Base-by-base conservation (phyloP, 2,113 vertebrate genomes). In the Potamarius usumacintae region DNA sequence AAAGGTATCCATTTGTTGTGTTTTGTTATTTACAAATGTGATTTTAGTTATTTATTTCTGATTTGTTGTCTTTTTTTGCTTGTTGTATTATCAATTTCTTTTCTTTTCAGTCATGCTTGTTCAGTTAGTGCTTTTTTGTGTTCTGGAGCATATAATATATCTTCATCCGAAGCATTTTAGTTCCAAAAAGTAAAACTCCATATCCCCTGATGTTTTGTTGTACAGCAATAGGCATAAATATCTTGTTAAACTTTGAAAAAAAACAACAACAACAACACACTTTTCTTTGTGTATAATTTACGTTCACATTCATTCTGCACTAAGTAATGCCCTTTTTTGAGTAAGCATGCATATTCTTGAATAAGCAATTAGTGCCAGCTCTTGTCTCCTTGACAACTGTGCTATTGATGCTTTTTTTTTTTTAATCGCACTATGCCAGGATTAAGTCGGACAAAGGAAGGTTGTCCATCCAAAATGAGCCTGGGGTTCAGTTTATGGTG, bases 331-430 rank as follows among this genome's bases (percentile, higher is more conserved):
- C 15, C 76, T 81, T 57, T 79, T 84, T 60, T 77, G 4, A 50
- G 57, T 65, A 50, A 58, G 27, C 77, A 34, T 78, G 69, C 69
- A 78, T 57, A 83, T n/a, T 87, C 80, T 77, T 76, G 82, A 82
- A 85, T 87, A 77, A 25, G 69, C 65, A 85, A 89, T 82, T 89
- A 84, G 84, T 71, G 52, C 60, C 78, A 82, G 78, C 69, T 82
- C n/a, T 57, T 67, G 83, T 89, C 85, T 89, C 89, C 86, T 69
- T 85, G 86, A 89, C 86, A 88, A 89, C 83, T 7, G 30, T 25
- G 20, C 78, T 87, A 82, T 87, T 84, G 48, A 84, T 50, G 50
- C 50, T 10, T 55, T 78, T 10, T 55, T 78, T 85, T 83, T 50
- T 63, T 83, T 65, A 69, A 27, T 27, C 48, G 4, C 22, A 25